Evolutionary conservation across 2,888 invertebrate species (phyloP).

Genomic region (Sceliomorpha sp.): DNA sequence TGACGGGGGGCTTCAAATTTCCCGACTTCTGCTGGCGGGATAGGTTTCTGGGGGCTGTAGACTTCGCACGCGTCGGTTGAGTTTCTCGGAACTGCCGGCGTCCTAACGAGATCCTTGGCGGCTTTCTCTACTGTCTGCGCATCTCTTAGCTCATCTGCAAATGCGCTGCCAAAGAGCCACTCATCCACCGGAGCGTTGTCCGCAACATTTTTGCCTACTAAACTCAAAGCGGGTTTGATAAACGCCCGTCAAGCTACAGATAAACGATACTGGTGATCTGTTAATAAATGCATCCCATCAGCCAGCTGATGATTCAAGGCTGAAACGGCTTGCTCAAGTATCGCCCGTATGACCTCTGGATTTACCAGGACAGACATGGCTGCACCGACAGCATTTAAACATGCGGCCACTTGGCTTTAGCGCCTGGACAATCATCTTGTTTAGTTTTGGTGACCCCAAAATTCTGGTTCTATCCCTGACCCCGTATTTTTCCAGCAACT

Average conservation of each 20-base stretch:
- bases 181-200: slow-evolving; percentile 15
- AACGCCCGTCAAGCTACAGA: slow-evolving; percentile 13
- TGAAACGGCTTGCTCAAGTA: not conserved
- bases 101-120: slow-evolving; percentile 2
- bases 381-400: slow-evolving; percentile 14
- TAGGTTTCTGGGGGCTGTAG: not conserved
- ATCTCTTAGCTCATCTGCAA: slow-evolving; percentile 14
- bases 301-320: slow-evolving; percentile 13
- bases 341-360: slow-evolving; percentile 10
- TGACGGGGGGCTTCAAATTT: slow-evolving; percentile 20
- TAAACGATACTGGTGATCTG: slow-evolving; percentile 11
- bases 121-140: slow-evolving; percentile 16
- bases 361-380: slow-evolving; percentile 13
- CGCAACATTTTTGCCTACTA: slow-evolving; percentile 13
- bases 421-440: slow-evolving; percentile 10
- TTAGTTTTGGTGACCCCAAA: slow-evolving; percentile 20
- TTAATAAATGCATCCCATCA: slow-evolving; percentile 6
- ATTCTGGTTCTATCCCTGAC: not conserved
- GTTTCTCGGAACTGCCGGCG: not conserved
- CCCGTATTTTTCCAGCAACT: slow-evolving; percentile 4
- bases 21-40: too few relatives aligned
- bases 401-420: slow-evolving; percentile 11
- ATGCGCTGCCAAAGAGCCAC: slow-evolving; percentile 15
- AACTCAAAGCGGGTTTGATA: slow-evolving; percentile 18
- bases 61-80: slow-evolving; percentile 1